A percentile compares a stretch with the other conserved stretches of the same genome.
Evolutionary conservation across 2,888 invertebrate species (phyloP).

Genomic region (Melanotus villosus): DNA sequence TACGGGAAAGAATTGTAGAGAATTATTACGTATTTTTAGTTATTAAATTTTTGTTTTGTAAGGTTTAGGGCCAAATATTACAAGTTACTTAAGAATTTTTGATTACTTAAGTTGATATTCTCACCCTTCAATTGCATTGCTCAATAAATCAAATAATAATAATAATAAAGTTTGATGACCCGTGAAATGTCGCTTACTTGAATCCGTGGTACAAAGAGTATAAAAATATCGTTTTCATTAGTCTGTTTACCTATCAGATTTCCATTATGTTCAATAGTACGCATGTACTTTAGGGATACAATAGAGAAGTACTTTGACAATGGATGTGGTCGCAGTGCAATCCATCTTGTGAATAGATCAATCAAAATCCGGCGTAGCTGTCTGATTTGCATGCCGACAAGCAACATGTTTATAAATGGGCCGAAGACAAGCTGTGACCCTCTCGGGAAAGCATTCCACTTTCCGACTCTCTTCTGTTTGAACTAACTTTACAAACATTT

Average conservation of each 20-base stretch:
- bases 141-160: too few relatives aligned
- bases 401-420: constrained; percentile 69
- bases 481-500: neutral
- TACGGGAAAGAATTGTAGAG: constrained; percentile 1
- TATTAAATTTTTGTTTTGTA: too few relatives aligned
- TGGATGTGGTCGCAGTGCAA: constrained; percentile 64
- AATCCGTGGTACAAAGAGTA: constrained; percentile 4
- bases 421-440: constrained; percentile 64
- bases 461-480: constrained; percentile 29
- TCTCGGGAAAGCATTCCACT: constrained; percentile 51
- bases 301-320: constrained; percentile 61
- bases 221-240: constrained; percentile 31
- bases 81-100: too few relatives aligned
- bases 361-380: constrained; percentile 68
- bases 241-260: constrained; percentile 33
- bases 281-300: constrained; percentile 55
- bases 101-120: too few relatives aligned
- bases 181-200: too few relatives aligned
- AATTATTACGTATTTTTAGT: too few relatives aligned
- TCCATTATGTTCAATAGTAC: constrained; percentile 45
- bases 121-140: too few relatives aligned
- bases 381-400: constrained; percentile 69
- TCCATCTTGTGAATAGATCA: constrained; percentile 69
- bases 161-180: too few relatives aligned
- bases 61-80: too few relatives aligned